A percentile compares a stretch with the other conserved stretches of the same genome.
Evolutionary conservation across 2,113 vertebrate genomes (phyloP).

Genomic region (Procapra przewalskii): DNA sequence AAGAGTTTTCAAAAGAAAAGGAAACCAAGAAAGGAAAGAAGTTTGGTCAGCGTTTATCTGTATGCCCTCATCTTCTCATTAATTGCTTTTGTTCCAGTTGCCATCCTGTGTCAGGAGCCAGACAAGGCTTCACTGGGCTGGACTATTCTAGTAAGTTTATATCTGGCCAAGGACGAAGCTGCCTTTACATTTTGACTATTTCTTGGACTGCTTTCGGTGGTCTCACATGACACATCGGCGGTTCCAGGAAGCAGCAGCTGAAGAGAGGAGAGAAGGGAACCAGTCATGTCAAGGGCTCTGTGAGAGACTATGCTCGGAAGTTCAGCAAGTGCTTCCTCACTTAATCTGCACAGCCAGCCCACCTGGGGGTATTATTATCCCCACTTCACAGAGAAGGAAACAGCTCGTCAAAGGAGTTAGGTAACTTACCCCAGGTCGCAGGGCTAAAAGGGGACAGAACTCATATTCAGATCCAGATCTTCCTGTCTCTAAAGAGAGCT

Average conservation of each 20-base stretch:
- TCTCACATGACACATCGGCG: neutral
- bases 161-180: neutral
- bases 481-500: neutral
- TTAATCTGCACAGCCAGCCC: neutral
- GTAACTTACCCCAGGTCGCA: neutral
- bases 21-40: slow-evolving; percentile 53
- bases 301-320: neutral
- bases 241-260: neutral
- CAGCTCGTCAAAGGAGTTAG: neutral
- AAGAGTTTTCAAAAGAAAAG: slow-evolving; percentile 33
- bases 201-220: neutral
- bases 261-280: neutral
- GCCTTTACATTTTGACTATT: neutral
- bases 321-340: neutral
- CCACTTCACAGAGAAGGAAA: neutral
- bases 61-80: neutral
- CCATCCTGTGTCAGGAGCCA: neutral
- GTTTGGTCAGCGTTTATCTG: neutral
- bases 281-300: neutral
- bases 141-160: neutral
- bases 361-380: neutral
- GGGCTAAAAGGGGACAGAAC: neutral
- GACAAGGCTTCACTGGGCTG: neutral
- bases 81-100: neutral
- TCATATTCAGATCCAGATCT: neutral